A percentile compares a stretch with the other conserved stretches of the same genome.
These are phyloP conservation scores for Lepus europaeus DNA, from an alignment of 2,113 vertebrate genomes.

Conservation along the genomic window DNA sequence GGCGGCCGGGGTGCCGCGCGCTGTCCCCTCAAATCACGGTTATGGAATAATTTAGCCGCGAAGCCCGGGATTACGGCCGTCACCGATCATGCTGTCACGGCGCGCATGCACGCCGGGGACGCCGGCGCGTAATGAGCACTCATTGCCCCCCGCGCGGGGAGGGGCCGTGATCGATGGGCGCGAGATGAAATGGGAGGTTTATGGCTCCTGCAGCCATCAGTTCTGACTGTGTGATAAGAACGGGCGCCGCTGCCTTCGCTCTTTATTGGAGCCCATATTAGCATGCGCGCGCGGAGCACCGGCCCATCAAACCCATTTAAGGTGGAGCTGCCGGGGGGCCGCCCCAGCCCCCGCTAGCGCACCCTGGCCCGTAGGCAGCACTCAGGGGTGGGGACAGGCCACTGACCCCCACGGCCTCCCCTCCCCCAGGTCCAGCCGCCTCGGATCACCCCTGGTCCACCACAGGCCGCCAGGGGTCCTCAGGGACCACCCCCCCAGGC, in stretches of 20 bases:
- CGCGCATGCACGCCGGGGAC: conserved; percentile 94
- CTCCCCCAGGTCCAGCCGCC: neutral
- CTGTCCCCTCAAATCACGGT: conserved; percentile 95
- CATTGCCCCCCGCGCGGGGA: conserved; percentile 94
- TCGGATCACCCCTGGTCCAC: too few species aligned
- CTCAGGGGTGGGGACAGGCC: neutral
- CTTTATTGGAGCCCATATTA: conserved; percentile 95
- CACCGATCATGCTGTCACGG: conserved; percentile 95
- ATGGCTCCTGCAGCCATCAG: conserved; percentile 95
- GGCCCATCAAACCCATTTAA: conserved; percentile 92
- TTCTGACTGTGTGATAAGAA: conserved; percentile 94
- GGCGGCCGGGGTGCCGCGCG: conserved; percentile 92
- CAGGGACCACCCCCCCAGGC: too few species aligned
- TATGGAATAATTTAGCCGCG: conserved; percentile 95
- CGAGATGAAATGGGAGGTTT: conserved; percentile 97
- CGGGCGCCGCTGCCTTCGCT: conserved; percentile 92
- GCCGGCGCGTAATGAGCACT: conserved; percentile 96
- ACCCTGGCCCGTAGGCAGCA: neutral
- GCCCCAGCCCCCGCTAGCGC: neutral
- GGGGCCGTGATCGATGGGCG: conserved; percentile 95
- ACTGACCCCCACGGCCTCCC: neutral
- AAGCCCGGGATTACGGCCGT: conserved; percentile 93
- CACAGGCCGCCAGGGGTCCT: too few species aligned
- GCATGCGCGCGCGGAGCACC: conserved; percentile 88
- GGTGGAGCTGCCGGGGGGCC: conserved; percentile 88